phyloP scores from a whole-genome alignment of 2,113 vertebrate species.

The Stomatorhinus ivindoensis region DNA sequence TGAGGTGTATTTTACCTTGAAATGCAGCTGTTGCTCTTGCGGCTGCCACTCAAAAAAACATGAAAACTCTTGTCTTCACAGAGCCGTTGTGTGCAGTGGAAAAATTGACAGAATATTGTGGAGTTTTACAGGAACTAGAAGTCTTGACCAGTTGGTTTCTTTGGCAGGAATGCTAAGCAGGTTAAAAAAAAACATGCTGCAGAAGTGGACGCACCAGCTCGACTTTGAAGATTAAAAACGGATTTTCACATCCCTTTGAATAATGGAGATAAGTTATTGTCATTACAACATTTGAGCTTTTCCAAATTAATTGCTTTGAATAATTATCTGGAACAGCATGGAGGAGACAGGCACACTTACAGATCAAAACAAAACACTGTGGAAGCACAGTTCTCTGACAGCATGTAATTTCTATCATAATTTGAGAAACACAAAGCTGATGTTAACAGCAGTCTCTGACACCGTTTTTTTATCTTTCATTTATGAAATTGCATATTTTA shows the following conservation, averaged over 20 bases:
- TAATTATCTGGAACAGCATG: conserved; percentile 6
- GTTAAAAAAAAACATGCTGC: not conserved
- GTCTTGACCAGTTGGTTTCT: not conserved
- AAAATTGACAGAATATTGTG: not conserved
- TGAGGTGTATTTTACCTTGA: not conserved
- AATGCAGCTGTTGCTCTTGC: not conserved
- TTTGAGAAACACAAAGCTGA: not conserved
- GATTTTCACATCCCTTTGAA: conserved; percentile 9
- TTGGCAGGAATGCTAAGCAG: not conserved
- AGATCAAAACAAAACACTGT: not conserved
- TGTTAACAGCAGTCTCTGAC: not conserved
- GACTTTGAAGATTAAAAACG: conserved; percentile 22
- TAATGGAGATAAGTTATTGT: conserved; percentile 18
- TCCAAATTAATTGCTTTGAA: conserved; percentile 12
- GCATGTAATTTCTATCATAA: not conserved
- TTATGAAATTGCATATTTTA: not conserved
- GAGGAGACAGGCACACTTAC: not conserved
- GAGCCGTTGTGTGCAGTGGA: not conserved
- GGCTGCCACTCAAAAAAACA: not conserved
- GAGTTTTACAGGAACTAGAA: not conserved
- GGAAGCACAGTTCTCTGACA: not conserved
- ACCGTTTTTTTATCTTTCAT: not conserved
- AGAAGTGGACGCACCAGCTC: not conserved
- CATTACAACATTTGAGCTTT: conserved; percentile 4
- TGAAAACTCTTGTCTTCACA: not conserved